These are phyloP conservation scores for Oligia strigilis DNA, from an alignment of 2,888 invertebrate species.

Conservation along the genomic window DNA sequence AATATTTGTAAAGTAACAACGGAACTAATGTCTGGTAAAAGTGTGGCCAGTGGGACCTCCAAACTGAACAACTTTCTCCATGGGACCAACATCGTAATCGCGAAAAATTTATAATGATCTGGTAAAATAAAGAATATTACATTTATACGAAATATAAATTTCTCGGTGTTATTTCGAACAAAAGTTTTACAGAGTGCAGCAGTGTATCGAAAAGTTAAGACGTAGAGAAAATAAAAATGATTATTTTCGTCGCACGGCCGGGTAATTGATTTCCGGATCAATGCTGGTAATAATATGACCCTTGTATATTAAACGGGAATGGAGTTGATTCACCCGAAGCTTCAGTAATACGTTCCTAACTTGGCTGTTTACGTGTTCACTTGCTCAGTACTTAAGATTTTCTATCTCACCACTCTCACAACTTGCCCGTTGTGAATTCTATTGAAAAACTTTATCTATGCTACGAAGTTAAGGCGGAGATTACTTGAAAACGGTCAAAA, in stretches of 20 bases:
- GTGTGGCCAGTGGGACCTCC: background rate
- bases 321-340: slow-evolving; percentile 52
- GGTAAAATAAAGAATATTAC: background rate
- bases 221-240: slow-evolving; percentile 71
- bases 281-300: slow-evolving; percentile 72
- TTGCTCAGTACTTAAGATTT: slow-evolving; percentile 64
- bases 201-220: slow-evolving; percentile 68
- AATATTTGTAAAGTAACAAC: background rate
- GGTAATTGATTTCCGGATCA: slow-evolving; percentile 77
- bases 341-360: slow-evolving; percentile 50
- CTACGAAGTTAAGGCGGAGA: slow-evolving; percentile 18
- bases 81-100: background rate
- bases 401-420: slow-evolving; percentile 66
- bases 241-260: slow-evolving; percentile 63
- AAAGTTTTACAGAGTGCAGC: slow-evolving; percentile 39
- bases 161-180: background rate
- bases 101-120: background rate
- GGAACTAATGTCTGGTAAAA: background rate
- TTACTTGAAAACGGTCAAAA: no score
- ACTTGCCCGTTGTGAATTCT: slow-evolving; percentile 62
- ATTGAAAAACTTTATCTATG: slow-evolving; percentile 61
- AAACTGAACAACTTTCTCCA: background rate
- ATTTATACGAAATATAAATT: background rate
- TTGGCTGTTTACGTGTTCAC: slow-evolving; percentile 64
- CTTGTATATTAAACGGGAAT: slow-evolving; percentile 70